Conservation (phyloP, 2,888 invertebrate species). For the Oscheius sp. region DNA sequence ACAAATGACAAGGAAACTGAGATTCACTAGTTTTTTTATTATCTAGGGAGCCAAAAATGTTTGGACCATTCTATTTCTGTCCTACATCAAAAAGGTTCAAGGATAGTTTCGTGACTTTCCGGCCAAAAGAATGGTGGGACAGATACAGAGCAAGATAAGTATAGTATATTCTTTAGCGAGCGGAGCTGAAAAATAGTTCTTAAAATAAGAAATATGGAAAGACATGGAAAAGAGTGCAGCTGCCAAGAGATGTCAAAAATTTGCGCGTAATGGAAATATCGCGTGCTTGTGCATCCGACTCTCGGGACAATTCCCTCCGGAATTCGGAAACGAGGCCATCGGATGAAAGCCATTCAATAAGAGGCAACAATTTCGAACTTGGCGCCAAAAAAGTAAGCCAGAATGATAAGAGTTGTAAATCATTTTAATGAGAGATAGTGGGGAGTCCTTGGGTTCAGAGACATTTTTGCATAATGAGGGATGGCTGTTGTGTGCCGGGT, state of each 20-base stretch:
- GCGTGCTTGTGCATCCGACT: conserved; percentile 15
- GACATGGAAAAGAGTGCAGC: not conserved
- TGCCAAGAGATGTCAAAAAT: conserved; percentile 4
- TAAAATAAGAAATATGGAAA: not conserved
- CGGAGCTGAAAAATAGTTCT: not conserved
- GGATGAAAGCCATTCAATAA: conserved; percentile 28
- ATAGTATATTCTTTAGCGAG: too few species aligned
- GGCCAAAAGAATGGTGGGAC: too few species aligned
- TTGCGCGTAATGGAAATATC: conserved; percentile 33
- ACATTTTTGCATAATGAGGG: conserved; percentile 30
- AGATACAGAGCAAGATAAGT: too few species aligned
- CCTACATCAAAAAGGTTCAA: too few species aligned
- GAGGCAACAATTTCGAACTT: not conserved
- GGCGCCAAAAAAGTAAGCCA: too few species aligned
- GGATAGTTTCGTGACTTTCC: too few species aligned
- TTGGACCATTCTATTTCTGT: too few species aligned
- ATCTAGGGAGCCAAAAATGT: too few species aligned
- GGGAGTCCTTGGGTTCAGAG: conserved; percentile 1
- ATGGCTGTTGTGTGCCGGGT: conserved; percentile 22
- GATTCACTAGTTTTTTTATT: too few species aligned
- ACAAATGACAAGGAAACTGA: too few species aligned
- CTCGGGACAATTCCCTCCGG: conserved; percentile 23
- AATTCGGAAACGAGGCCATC: conserved; percentile 27
- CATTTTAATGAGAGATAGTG: not conserved
- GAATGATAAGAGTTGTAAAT: too few species aligned